Base-by-base conservation (phyloP, 2,888 invertebrate species). In the Tortricodes alternella region DNA sequence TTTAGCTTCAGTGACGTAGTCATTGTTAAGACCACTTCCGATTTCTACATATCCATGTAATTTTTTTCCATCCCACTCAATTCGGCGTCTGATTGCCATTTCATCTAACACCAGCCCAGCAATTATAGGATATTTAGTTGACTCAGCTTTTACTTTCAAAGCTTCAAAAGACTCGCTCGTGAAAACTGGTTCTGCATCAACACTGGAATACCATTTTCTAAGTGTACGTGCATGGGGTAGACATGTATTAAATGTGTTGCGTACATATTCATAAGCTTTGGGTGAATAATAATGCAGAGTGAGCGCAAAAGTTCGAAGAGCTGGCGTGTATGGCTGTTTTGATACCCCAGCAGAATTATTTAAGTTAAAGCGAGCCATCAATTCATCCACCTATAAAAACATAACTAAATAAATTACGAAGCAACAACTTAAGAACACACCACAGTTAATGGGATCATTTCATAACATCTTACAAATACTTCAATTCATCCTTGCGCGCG, bases 1-100 rank as follows among this genome's bases (percentile, higher is more conserved):
- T 11, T 39, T 39, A 23, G 39, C 23, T 21, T 39, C 39, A 13
- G 5, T 23, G 11, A 39, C 21, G n/a, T 39, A 19, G 9, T 37
- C 37, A n/a, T 19, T 19, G 15, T 64, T 56, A 16, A 61, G 2
- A 13, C 50, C 58, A 15, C 21, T 56, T 0, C 63, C 66, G 11
- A 61, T 55, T 8, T 65, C 52, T 1, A 63, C 61, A 19, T 62
- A 48, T 1, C 63, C 62, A 0, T 50, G 18, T 13, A 57, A 18
- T 46, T 59, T 59, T 34, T 61, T n/a, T 1, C 60, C 64, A 23
- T 62, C 62, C 43, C 27, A 63, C 39, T 65, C 60, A 16, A 63
- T 50, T 16, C 58, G 58, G 3, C 48, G 46, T 8, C 60, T 38
- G 19, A 65, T 63, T 46, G 59, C 56, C 62, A 66, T 66, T 59